Conservation (phyloP, 2,113 vertebrate genomes). For the Notarius quadriscutis region DNA sequence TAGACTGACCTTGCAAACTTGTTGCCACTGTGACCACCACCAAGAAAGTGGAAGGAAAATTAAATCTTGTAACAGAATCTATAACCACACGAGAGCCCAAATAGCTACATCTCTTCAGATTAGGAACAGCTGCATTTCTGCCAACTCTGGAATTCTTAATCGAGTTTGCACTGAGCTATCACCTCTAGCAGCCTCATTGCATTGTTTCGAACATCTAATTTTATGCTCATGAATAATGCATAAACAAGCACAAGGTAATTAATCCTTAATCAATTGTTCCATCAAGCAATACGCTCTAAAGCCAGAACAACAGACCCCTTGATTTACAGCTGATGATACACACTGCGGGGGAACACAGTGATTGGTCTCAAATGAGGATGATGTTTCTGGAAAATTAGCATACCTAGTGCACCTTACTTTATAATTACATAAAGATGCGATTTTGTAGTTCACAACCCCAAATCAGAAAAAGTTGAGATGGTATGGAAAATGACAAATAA, state of each 20-base stretch:
- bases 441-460: background rate
- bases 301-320: constrained; percentile 42
- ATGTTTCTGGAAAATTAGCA: constrained; percentile 4
- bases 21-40: background rate
- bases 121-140: constrained; percentile 41
- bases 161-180: constrained; percentile 25
- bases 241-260: constrained; percentile 47
- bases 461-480: no score
- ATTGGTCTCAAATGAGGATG: constrained; percentile 8
- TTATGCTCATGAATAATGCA: constrained; percentile 46
- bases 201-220: constrained; percentile 49
- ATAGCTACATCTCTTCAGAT: background rate
- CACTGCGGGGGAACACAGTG: constrained; percentile 30
- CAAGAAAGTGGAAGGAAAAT: background rate
- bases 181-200: constrained; percentile 21
- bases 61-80: background rate
- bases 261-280: constrained; percentile 50
- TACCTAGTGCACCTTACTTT: background rate
- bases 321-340: constrained; percentile 50
- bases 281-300: constrained; percentile 41
- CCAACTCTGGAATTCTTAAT: constrained; percentile 21
- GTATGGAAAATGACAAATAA: no score
- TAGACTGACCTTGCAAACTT: background rate
- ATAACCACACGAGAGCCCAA: background rate
- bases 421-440: background rate